Base-by-base conservation (phyloP, 2,888 invertebrate species). In the Aphidius colemani region DNA sequence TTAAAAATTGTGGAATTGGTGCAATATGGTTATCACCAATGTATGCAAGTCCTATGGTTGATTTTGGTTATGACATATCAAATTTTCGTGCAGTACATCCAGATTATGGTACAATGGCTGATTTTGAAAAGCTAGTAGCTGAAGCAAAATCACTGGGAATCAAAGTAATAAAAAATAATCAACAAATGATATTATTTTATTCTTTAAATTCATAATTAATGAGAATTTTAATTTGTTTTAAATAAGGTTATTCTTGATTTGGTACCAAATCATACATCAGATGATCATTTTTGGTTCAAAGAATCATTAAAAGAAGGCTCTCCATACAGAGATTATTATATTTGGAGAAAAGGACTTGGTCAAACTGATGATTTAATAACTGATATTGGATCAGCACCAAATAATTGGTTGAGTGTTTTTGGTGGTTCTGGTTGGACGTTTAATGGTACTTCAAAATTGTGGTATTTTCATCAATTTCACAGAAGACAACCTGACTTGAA, bases 11-110 rank as follows among this genome's bases (percentile, higher is more conserved):
- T 0, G 91, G 92, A 0, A 85, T 94, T 0, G 88, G 88, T 7
- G 90, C 90, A 0, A 86, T 93, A 61, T 94, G 95, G 94, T 83
- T 96, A 64, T 94, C 93, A 0, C 94, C 95, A 0, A 90, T 96
- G 72, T 94, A 89, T 82, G 84, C 85, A 63, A 94, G 94, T 0
- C 94, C 95, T 0, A 91, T 93, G 90, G 85, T 87, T 0, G 95
- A 96, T 82, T 91, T 92, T 78, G 95, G 95, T 0, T 95, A 95
- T 73, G 95, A 96, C 76, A 90, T 95, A 71, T 88, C 90, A 41
- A 86, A 95, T 82, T 94, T 90, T 80, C 88, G 83, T 61, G 85
- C 86, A 18, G 88, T 95, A 41, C 90, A 94, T 70, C 80, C 88
- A 0, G 86, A 87, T 60, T 95, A 90, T 76, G 95, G 95, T 0